Base-by-base conservation (phyloP, 2,888 invertebrate species). In the Tetanocera ferruginea region DNA sequence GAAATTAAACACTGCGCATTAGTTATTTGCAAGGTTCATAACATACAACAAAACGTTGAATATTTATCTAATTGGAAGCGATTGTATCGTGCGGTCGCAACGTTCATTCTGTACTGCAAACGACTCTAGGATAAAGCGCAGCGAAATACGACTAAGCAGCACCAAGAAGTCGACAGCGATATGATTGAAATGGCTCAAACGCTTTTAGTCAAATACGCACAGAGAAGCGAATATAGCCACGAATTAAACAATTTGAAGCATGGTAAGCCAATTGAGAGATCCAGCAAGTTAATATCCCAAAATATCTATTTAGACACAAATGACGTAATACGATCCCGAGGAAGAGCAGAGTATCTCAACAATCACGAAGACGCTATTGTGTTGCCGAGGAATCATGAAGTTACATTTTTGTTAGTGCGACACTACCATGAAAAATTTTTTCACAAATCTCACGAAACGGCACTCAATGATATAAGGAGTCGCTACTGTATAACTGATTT, bases 261-360 rank as follows among this genome's bases (percentile, higher is more conserved):
- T 8, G 77, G 77, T 80, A 80, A 80, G 78, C 70, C 8, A 8
- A n/a, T 80, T 51, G 60, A 76, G 57, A 81, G 76, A 49, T 75
- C 23, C 37, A 79, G 76, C 17, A 79, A 80, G 34, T 37, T 81
- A 73, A 79, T 78, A 31, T 76, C 79, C 25, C 64, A 80, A 9
- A 79, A 82, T 77, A 14, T 80, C 31, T 79, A 70, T 43, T n/a
- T 77, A 70, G 73, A 79, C 34, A 23, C 5, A 8, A 37, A 37
- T 37, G 37, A 8, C 9, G n/a, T 72, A 52, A 49, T 75, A 25
- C 52, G 77, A 60, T n/a, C n/a, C 19, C 17, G 11, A 37, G 67
- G 76, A 9, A 60, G 75, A 67, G 76, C 72, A 14, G 3, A 77
- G 11, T 25, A 66, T 19, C 57, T 77, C 19, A 70, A 64, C n/a